Percentiles rank a stretch among this genome's conserved stretches.
Conservation (phyloP, 2,888 invertebrate species). For the Microdon myrmicae region DNA sequence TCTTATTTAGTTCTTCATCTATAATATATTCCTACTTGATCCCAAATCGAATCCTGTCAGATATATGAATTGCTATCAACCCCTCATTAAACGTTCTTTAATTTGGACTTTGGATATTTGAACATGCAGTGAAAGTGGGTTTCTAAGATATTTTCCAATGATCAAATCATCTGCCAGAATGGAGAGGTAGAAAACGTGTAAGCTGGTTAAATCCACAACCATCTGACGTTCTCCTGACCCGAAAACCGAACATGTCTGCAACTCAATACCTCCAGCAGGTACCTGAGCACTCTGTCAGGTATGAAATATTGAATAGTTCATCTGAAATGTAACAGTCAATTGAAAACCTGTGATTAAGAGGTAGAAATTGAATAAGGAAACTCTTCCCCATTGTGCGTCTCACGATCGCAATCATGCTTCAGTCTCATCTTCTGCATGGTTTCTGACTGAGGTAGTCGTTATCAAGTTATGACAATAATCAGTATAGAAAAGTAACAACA, state of each 20-base stretch:
- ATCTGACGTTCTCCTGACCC: too few relatives aligned
- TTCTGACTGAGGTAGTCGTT: slow-evolving; percentile 33
- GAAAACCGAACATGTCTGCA: slow-evolving; percentile 27
- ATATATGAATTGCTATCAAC: too few relatives aligned
- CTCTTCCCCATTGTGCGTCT: slow-evolving; percentile 13
- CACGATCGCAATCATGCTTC: slow-evolving; percentile 1
- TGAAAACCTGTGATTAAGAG: slow-evolving; percentile 46
- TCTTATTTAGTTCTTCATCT: too few relatives aligned
- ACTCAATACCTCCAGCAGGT: slow-evolving; percentile 15
- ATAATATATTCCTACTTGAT: too few relatives aligned
- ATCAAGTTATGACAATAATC: slow-evolving; percentile 48
- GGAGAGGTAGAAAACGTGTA: too few relatives aligned
- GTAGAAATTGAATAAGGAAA: slow-evolving; percentile 14
- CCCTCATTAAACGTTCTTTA: too few relatives aligned
- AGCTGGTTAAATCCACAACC: too few relatives aligned
- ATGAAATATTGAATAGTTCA: slow-evolving; percentile 22
- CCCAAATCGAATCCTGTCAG: too few relatives aligned
- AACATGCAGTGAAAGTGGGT: too few relatives aligned
- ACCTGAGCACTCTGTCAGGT: slow-evolving; percentile 8
- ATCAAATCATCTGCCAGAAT: too few relatives aligned
- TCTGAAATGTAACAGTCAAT: slow-evolving; percentile 26
- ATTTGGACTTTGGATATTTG: too few relatives aligned
- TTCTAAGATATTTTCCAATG: too few relatives aligned
- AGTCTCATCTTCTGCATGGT: slow-evolving; percentile 21
- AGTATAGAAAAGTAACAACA: slow-evolving; percentile 26